These are phyloP conservation scores for Loxodonta africana DNA, from an alignment of 2,113 vertebrate genomes.

Conservation along the genomic window DNA sequence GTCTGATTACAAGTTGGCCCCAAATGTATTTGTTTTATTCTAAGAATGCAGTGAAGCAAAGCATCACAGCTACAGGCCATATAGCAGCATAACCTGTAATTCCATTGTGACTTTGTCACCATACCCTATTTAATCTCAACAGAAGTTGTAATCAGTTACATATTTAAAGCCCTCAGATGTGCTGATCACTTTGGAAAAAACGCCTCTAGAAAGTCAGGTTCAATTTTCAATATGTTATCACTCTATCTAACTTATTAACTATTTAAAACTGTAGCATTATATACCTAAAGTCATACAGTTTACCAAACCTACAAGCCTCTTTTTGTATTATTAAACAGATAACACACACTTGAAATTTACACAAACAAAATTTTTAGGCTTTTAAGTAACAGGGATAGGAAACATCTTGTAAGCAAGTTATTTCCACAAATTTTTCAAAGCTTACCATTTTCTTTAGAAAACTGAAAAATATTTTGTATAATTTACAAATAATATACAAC, in stretches of 20 bases:
- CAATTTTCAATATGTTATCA: constrained; percentile 72
- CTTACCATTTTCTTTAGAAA: constrained; percentile 40
- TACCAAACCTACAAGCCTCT: constrained; percentile 66
- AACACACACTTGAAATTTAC: constrained; percentile 48
- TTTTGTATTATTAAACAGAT: constrained; percentile 73
- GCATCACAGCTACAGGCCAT: background rate
- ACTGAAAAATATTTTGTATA: constrained; percentile 41
- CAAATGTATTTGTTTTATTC: constrained; percentile 19
- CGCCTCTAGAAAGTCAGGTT: constrained; percentile 53
- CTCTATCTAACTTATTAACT: constrained; percentile 70
- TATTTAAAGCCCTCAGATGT: constrained; percentile 46
- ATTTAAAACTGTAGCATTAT: constrained; percentile 72
- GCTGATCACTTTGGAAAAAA: background rate
- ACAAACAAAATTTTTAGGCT: constrained; percentile 34
- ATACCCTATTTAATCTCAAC: constrained; percentile 37
- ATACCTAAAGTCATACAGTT: constrained; percentile 65
- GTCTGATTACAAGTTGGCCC: background rate
- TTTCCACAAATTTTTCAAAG: constrained; percentile 48
- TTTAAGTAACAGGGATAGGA: constrained; percentile 15
- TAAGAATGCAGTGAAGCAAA: background rate
- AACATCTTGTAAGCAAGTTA: constrained; percentile 61
- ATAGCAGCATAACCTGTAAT: background rate
- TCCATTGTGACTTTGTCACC: constrained; percentile 23
- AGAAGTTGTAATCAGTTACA: constrained; percentile 60
- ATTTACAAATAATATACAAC: constrained; percentile 26